Evolutionary conservation across 1,140 invertebrate genomes (phyloP), one percentile per base, ranked within the genome.

Genomic region (Magallana gigas): DNA sequence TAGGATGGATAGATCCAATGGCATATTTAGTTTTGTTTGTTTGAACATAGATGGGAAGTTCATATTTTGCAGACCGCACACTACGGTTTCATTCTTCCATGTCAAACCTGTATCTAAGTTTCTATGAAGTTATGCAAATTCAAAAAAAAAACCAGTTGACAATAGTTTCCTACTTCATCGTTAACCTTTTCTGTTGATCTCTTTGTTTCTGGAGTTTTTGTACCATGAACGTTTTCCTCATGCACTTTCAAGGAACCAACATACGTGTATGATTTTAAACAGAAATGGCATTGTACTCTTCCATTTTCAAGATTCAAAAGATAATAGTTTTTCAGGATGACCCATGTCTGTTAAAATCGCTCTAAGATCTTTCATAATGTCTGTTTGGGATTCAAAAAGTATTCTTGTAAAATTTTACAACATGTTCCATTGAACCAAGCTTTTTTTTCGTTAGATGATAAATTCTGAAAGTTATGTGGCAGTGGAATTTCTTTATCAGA

Each of bases 71-170:
- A 29, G 83, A 88, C n/a, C 68, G 1, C 7, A 88, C 87, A 59
- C 23, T 29, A 9, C 87, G 7, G 7, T 57, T 0, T 12, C 83
- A 68, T 81, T 88, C 83, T 11, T 1, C 83, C 83, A 88, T 88
- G 58, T 88, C 87, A n/a, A 58, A 88, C 87, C 64, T 58, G 62
- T n/a, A 84, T 89, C 87, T 9, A 88, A n/a, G 6, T 88, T 88
- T 18, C 81, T 88, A 68, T 88, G 71, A 9, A 88, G 56, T 16
- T 14, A 0, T 56, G 36, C 1, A 2, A 87, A 59, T 23, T 83
- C 56, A 16, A 83, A 84, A 3, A 83, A n/a, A 16, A 23, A 23
- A 23, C 23, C 16, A 84, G 18, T 5, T 76, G 16, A 14, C 57
- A n/a, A 64, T 82, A 56, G 16, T 84, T 29, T n/a, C 86, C 57